Evolutionary conservation across 2,888 invertebrate genomes (phyloP).

Genomic region (Leptarthrus brevirostris): DNA sequence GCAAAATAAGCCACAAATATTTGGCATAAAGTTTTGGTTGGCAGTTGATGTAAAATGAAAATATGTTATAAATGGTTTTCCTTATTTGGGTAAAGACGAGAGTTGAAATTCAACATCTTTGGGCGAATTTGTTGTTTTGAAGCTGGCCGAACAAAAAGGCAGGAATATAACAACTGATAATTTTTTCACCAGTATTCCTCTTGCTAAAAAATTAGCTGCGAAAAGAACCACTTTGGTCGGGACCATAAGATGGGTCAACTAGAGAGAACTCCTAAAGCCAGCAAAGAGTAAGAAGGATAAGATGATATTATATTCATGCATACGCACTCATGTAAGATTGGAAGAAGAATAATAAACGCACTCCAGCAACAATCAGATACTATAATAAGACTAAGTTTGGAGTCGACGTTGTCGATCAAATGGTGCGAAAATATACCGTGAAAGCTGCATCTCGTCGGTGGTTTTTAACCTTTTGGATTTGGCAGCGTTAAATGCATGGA

Average conservation of each 20-base stretch:
- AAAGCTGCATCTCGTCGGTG: too few relatives aligned
- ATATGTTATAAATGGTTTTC: constrained; percentile 56
- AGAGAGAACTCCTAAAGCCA: constrained; percentile 30
- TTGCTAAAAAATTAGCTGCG: constrained; percentile 30
- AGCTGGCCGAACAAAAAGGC: constrained; percentile 7
- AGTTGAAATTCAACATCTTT: background rate
- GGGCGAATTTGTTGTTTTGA: constrained; percentile 31
- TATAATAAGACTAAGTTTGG: constrained; percentile 45
- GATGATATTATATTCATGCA: background rate
- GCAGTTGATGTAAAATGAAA: constrained; percentile 55
- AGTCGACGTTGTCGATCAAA: constrained; percentile 10
- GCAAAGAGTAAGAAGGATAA: constrained; percentile 29
- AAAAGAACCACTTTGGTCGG: constrained; percentile 37
- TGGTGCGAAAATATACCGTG: too few relatives aligned
- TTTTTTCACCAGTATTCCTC: background rate
- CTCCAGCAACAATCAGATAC: background rate
- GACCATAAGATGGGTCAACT: constrained; percentile 24
- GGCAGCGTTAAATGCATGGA: too few relatives aligned
- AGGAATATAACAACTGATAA: constrained; percentile 32
- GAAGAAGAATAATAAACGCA: constrained; percentile 17
- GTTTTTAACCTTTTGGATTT: too few relatives aligned
- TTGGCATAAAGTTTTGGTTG: constrained; percentile 57
- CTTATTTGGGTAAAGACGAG: constrained; percentile 37
- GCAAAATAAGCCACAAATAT: constrained; percentile 55
- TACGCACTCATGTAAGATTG: background rate